phyloP scores from a whole-genome alignment of 2,797 vertebrate species.

The Ctenosaura bakeri region DNA sequence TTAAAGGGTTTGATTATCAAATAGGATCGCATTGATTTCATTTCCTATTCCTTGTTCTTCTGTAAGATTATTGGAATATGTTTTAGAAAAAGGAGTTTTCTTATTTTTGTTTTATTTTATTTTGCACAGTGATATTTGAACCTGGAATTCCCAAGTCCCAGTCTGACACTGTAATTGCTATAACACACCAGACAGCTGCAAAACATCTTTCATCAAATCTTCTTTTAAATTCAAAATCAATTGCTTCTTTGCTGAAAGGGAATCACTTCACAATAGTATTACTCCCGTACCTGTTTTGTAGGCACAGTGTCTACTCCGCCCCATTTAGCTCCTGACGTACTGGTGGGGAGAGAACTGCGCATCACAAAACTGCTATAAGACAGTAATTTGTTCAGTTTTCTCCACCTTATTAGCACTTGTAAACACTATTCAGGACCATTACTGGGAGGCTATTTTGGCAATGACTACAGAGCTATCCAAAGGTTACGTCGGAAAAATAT shows the following conservation, averaged over 20 bases:
- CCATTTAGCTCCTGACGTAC: neutral
- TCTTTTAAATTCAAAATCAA: neutral
- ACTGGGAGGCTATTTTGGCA: neutral
- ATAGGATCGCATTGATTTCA: too few species aligned
- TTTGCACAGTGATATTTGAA: neutral
- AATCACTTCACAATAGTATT: neutral
- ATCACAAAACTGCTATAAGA: neutral
- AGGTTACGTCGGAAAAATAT: neutral
- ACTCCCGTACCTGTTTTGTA: neutral
- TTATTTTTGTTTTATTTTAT: too few species aligned
- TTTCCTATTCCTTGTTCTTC: too few species aligned
- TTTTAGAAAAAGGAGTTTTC: too few species aligned
- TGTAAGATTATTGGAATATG: too few species aligned
- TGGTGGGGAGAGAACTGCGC: neutral
- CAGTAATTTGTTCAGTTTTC: neutral
- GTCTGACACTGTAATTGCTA: neutral
- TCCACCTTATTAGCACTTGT: neutral
- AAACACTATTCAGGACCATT: neutral
- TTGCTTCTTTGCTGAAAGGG: neutral
- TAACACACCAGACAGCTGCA: neutral
- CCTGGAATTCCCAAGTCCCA: neutral
- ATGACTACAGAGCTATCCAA: neutral
- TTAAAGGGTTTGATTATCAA: too few species aligned
- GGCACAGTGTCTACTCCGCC: neutral
- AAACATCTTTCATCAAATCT: neutral